Percentiles rank a stretch among this genome's conserved stretches.
Conservation (phyloP, 30 jellyfish, hydroid and myxozoan species). For the Turritopsis rubra region DNA sequence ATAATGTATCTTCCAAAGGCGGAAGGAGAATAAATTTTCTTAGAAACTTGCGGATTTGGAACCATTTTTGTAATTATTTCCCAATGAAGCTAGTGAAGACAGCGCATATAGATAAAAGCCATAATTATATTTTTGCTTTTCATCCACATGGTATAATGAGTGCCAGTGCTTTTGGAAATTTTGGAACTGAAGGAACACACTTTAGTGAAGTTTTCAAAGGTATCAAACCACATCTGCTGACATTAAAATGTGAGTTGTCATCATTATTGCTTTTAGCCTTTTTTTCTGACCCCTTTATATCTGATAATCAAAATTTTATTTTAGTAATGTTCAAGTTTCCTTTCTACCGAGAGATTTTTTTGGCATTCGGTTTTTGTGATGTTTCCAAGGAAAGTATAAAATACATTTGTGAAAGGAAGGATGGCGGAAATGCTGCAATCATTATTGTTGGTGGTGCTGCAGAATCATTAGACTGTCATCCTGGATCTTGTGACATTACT, state of each 20-base stretch:
- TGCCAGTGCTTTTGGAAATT: conserved; percentile 74
- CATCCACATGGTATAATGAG: conserved; percentile 93
- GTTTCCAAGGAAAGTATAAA: conserved; percentile 70
- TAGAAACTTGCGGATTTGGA: conserved; percentile 62
- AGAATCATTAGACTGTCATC: conserved; percentile 82
- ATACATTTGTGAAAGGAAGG: conserved; percentile 41
- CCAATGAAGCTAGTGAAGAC: conserved; percentile 62
- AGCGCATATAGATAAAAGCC: conserved; percentile 49
- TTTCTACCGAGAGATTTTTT: conserved; percentile 59
- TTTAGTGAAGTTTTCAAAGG: conserved; percentile 64
- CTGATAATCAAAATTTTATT: too few relatives aligned
- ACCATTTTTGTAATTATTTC: conserved; percentile 56
- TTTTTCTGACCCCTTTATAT: too few relatives aligned
- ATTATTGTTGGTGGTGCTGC: conserved; percentile 96
- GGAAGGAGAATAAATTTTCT: conserved; percentile 57
- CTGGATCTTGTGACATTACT: conserved; percentile 69
- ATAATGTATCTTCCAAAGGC: conserved; percentile 47
- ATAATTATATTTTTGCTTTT: conserved; percentile 69
- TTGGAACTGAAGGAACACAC: conserved; percentile 67
- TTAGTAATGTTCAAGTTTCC: conserved; percentile 87
- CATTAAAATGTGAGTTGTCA: conserved; percentile 51
- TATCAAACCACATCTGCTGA: conserved; percentile 55
- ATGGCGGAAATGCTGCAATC: conserved; percentile 69
- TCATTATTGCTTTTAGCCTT: too few relatives aligned
- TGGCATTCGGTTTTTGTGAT: conserved; percentile 75